phyloP scores from a whole-genome alignment of 2,113 vertebrate genomes.

The Collichthys lucidus region DNA sequence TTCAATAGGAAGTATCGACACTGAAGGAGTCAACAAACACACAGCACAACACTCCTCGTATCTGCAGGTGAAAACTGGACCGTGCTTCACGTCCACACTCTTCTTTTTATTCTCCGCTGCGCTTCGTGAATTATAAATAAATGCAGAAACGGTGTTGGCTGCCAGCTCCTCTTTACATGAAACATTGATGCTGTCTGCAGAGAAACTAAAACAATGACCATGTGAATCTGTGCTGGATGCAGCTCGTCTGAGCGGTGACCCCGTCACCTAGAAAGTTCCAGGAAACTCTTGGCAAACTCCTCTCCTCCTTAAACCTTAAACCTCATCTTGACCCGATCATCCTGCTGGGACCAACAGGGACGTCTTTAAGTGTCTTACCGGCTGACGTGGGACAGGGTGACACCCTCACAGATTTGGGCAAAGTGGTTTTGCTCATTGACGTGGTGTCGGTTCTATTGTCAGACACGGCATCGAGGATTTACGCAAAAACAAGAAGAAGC shows the following conservation, averaged over 20 bases:
- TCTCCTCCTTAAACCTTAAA: not conserved
- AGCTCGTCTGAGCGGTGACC: constrained; percentile 32
- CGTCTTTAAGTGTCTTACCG: constrained; percentile 4
- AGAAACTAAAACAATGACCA: constrained; percentile 37
- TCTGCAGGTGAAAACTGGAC: constrained; percentile 18
- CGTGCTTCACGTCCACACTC: constrained; percentile 15
- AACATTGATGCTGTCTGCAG: constrained; percentile 55
- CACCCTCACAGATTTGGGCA: not conserved
- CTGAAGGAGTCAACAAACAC: constrained; percentile 26
- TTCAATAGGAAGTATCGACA: constrained; percentile 49
- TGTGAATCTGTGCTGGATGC: constrained; percentile 20
- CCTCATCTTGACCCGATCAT: not conserved
- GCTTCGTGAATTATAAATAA: constrained; percentile 56
- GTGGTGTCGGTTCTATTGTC: not conserved
- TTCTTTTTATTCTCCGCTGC: not conserved
- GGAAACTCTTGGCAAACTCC: not conserved
- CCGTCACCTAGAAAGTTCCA: not conserved
- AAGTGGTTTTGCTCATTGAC: not conserved
- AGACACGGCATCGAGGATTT: not conserved
- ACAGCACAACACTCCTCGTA: constrained; percentile 18
- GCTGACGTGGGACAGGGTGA: not conserved
- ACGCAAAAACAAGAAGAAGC: not conserved
- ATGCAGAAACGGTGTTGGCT: constrained; percentile 28
- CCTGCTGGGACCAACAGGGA: constrained; percentile 1
- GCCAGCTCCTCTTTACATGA: constrained; percentile 36